These are phyloP conservation scores for Heliocidaris erythrogramma DNA, from an alignment of 35 echinoderm and acorn worm genomes.

Conservation along the genomic window DNA sequence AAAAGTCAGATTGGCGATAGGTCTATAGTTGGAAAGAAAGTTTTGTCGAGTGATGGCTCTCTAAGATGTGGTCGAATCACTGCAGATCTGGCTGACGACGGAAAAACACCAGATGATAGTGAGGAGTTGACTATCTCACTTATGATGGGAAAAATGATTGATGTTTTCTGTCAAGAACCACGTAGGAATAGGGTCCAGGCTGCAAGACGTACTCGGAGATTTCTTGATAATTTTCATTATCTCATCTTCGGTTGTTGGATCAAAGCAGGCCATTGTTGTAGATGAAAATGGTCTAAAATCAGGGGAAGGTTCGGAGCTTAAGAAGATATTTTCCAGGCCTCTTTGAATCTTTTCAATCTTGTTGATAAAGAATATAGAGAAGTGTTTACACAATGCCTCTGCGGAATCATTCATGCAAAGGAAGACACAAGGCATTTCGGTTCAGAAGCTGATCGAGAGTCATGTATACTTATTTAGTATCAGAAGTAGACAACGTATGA, in stretches of 20 bases:
- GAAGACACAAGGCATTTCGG: conserved; percentile 10
- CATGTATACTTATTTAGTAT: conserved; percentile 32
- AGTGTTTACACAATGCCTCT: conserved; percentile 31
- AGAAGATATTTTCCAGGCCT: not conserved
- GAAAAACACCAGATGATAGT: conserved; percentile 38
- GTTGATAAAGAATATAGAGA: conserved; percentile 26
- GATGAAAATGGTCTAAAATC: not conserved
- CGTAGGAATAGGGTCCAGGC: conserved; percentile 50
- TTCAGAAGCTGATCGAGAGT: conserved; percentile 22
- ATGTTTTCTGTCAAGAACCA: conserved; percentile 38
- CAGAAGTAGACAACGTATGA: not conserved
- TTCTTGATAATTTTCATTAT: conserved; percentile 33
- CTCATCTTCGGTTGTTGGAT: conserved; percentile 40
- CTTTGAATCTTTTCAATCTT: conserved; percentile 21
- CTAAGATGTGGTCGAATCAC: conserved; percentile 43
- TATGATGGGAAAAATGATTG: conserved; percentile 19
- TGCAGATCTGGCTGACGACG: not conserved
- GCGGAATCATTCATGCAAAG: not conserved
- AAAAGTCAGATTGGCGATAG: conserved; percentile 52
- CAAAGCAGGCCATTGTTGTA: not conserved
- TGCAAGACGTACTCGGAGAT: conserved; percentile 27
- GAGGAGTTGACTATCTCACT: conserved; percentile 46
- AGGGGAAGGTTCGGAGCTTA: not conserved
- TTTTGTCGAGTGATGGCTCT: conserved; percentile 49
- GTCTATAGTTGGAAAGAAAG: conserved; percentile 44